Base-by-base conservation (phyloP, 2,888 invertebrate genomes). In the Lycaena phlaeas region DNA sequence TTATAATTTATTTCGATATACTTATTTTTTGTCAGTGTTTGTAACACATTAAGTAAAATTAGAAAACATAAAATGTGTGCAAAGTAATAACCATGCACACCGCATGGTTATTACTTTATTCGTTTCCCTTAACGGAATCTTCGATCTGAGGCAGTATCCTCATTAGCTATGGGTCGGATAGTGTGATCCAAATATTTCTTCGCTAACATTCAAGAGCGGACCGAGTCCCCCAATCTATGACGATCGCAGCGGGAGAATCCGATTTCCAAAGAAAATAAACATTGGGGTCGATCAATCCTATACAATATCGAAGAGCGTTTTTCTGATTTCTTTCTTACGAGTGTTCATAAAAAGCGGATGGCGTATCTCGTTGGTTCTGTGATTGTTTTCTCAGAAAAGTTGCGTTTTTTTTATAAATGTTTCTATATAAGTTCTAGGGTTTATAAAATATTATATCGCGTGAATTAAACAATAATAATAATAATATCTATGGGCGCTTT, bases 281-380 rank as follows among this genome's bases (percentile, higher is more conserved):
- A 47, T 42, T 37, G 38, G 38, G 38, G 27, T 40, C 44, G 46
- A 51, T 51, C 47, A 49, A 45, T 49, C 48, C 41, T 40, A 38
- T 34, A 44, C 39, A 41, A 48, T 49, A 48, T 43, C 41, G 41
- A 44, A 44, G 41, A 38, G 40, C 46, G 41, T 49, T 43, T 40
- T 46, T 42, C 30, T 48, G 48, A 49, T 51, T 48, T 42, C 43
- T 49, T 46, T 43, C 45, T 48, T 46, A 48, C 44, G 44, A 50
- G 46, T 38, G 31, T 41, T 48, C 51, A 48, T 50, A 45, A 46
- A 48, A 46, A 15, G n/a, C 40, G 42, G 43, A 46, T 45, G 28
- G 44, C 40, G 40, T 41, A 44, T 44, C 42, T 44, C 42, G 44
- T 48, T 44, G 30, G 36, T 43, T 46, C 45, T 43, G 39, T 38